Conservation (phyloP, 2,888 invertebrate species). For the Pyrrhosoma nymphula region DNA sequence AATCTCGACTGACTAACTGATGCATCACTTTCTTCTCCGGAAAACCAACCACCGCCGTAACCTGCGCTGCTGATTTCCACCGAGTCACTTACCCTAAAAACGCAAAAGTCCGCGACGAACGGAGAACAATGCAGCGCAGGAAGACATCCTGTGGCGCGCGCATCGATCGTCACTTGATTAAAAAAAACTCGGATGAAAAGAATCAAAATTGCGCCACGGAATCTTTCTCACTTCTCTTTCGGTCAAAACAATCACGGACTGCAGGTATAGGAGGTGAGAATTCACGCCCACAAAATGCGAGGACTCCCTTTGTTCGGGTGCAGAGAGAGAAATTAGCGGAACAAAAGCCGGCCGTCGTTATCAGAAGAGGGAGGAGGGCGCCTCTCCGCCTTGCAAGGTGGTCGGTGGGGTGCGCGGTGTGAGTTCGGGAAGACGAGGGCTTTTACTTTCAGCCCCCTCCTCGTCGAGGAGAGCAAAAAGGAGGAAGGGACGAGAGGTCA, state of each 20-base stretch:
- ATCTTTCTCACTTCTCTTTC: background rate
- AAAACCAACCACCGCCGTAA: background rate
- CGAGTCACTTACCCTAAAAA: background rate
- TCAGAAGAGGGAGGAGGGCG: background rate
- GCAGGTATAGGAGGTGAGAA: background rate
- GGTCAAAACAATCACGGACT: background rate
- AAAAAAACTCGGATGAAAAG: background rate
- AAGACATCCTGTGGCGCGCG: background rate
- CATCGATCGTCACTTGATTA: background rate
- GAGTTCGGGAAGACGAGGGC: background rate
- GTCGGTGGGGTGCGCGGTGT: background rate
- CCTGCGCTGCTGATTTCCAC: background rate
- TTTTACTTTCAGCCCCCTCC: slow-evolving; percentile 24
- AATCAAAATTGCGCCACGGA: background rate
- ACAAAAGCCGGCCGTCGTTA: background rate
- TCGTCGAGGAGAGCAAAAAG: background rate
- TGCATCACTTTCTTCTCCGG: background rate
- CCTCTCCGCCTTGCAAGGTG: background rate
- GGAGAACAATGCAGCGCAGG: background rate
- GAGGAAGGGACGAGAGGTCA: background rate
- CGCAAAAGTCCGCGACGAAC: background rate
- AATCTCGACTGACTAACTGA: background rate
- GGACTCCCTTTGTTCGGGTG: background rate
- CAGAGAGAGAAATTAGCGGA: background rate
- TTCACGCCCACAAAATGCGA: background rate